These are phyloP conservation scores for Ichneumoninae sp. DNA, from an alignment of 2,888 invertebrate species.

Conservation along the genomic window DNA sequence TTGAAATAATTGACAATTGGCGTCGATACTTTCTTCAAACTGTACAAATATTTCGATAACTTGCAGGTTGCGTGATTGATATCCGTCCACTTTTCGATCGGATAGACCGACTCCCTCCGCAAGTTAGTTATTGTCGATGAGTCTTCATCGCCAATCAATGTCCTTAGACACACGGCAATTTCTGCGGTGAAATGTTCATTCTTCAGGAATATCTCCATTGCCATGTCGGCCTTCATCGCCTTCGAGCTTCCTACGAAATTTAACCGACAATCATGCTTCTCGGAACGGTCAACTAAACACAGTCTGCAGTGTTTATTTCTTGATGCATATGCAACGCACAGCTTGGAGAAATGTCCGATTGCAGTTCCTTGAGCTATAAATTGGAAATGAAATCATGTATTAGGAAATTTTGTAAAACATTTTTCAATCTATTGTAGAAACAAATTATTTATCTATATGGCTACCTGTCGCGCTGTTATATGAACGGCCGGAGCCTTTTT, in stretches of 20 bases:
- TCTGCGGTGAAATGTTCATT: conserved; percentile 60
- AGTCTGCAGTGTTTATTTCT: neutral
- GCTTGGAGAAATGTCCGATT: neutral
- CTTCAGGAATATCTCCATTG: conserved; percentile 62
- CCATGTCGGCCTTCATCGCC: conserved; percentile 73
- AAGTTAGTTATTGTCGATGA: conserved; percentile 67
- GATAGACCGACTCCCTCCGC: conserved; percentile 46
- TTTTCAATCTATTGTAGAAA: neutral
- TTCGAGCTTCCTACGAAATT: conserved; percentile 67
- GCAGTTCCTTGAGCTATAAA: conserved; percentile 7
- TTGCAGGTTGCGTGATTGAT: conserved; percentile 21
- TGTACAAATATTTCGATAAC: conserved; percentile 31
- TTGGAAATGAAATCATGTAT: neutral
- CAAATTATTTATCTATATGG: neutral
- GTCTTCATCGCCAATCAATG: conserved; percentile 71
- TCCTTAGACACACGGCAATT: conserved; percentile 50
- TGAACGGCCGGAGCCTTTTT: conserved; percentile 9
- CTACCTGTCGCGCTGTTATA: conserved; percentile 9
- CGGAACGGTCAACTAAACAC: conserved; percentile 63
- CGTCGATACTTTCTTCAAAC: conserved; percentile 20
- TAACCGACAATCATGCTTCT: conserved; percentile 68
- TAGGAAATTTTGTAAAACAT: neutral
- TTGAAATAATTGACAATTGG: conserved; percentile 63
- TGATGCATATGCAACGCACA: conserved; percentile 8
- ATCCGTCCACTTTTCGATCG: conserved; percentile 61